These are phyloP conservation scores for Solea senegalensis DNA, from an alignment of 2,113 vertebrate genomes.

Conservation along the genomic window DNA sequence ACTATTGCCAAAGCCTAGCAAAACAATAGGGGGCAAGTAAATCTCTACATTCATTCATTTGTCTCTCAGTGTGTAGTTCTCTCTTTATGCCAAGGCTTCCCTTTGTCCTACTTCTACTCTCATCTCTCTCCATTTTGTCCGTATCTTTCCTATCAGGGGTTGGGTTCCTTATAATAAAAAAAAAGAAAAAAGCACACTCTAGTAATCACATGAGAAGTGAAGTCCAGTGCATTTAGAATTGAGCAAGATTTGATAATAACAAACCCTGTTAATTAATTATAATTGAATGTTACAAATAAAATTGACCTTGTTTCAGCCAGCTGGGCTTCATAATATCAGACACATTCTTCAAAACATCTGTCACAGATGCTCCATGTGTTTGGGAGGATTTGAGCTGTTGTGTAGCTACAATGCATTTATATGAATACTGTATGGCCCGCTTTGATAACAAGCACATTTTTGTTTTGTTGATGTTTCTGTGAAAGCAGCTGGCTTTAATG, in stretches of 20 bases:
- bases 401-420: not conserved
- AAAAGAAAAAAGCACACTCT: not conserved
- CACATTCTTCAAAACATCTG: not conserved
- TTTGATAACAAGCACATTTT: too few relatives aligned
- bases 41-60: conserved; percentile 25
- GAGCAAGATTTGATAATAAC: not conserved
- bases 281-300: conserved; percentile 5
- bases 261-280: conserved; percentile 13
- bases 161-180: not conserved
- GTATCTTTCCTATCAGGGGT: conserved; percentile 2
- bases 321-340: not conserved
- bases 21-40: conserved; percentile 27
- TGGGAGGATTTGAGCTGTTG: too few relatives aligned
- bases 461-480: too few relatives aligned
- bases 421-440: not conserved
- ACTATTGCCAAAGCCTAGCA: conserved; percentile 31
- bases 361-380: not conserved
- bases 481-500: too few relatives aligned
- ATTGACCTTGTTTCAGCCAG: not conserved
- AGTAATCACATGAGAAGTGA: conserved; percentile 7
- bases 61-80: conserved; percentile 8
- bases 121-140: not conserved
- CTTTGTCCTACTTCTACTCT: conserved; percentile 11
- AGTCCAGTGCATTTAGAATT: not conserved
- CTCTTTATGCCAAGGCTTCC: not conserved